A percentile compares a stretch with the other conserved stretches of the same genome.
These are phyloP conservation scores for Synanthedon myopaeformis DNA, from an alignment of 2,888 invertebrate genomes.

Conservation along the genomic window DNA sequence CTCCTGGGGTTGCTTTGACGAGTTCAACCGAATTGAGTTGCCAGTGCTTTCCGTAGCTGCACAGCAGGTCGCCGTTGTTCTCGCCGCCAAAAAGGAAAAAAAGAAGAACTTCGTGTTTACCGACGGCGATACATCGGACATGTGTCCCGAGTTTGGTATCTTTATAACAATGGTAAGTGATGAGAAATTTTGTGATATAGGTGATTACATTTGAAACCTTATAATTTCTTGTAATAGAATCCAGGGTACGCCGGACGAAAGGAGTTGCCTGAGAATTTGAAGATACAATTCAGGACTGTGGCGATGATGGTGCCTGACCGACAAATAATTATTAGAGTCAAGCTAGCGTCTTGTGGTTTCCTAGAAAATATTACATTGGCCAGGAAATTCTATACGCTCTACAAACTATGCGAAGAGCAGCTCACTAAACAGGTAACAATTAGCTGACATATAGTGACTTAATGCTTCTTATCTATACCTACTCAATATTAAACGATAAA, in stretches of 20 bases:
- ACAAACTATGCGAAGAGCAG: conserved; percentile 97
- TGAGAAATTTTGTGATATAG: no score
- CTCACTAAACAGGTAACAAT: conserved; percentile 87
- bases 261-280: conserved; percentile 95
- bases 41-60: conserved; percentile 92
- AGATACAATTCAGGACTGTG: conserved; percentile 97
- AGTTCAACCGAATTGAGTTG: conserved; percentile 94
- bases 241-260: conserved; percentile 97
- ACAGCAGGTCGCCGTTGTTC: conserved; percentile 94
- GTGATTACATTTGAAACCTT: background rate
- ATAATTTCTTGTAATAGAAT: conserved; percentile 73
- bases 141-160: conserved; percentile 96
- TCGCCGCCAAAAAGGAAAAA: conserved; percentile 93
- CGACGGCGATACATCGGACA: conserved; percentile 91
- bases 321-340: conserved; percentile 96
- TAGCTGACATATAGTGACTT: background rate
- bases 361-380: conserved; percentile 94
- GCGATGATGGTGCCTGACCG: conserved; percentile 99
- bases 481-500: no score
- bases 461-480: no score
- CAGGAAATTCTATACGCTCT: conserved; percentile 95
- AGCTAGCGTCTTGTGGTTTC: conserved; percentile 95
- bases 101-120: conserved; percentile 92
- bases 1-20: conserved; percentile 98
- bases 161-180: conserved; percentile 92